Evolutionary conservation across 2,797 vertebrate species (phyloP).

Genomic region (Phataginus tetradactyla): DNA sequence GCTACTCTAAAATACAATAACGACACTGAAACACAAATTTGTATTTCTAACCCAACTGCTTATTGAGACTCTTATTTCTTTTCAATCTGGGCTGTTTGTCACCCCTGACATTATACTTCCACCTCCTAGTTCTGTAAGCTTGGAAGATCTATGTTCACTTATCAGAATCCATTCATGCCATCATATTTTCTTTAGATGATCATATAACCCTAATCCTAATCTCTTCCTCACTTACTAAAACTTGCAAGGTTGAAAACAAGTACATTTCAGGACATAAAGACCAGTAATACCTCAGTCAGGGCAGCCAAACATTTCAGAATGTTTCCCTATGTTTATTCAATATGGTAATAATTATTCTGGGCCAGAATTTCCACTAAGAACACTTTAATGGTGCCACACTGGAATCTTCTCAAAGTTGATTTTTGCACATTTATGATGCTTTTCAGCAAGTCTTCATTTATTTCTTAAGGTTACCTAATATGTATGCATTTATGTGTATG

Average conservation of each 20-base stretch:
- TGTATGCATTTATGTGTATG: background rate
- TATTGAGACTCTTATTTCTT: slow-evolving; percentile 13
- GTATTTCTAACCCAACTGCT: background rate
- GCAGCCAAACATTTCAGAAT: background rate
- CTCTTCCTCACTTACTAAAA: background rate
- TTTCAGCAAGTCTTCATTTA: background rate
- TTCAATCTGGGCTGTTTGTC: background rate
- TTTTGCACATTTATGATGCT: slow-evolving; percentile 15
- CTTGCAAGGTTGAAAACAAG: background rate
- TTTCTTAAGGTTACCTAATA: background rate
- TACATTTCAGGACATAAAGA: slow-evolving; percentile 41
- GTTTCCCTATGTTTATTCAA: background rate
- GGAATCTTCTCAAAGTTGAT: background rate
- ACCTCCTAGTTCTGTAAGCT: background rate
- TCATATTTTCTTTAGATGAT: background rate
- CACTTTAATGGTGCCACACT: background rate
- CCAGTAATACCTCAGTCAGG: background rate
- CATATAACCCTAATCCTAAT: background rate
- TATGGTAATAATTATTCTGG: background rate
- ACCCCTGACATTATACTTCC: background rate
- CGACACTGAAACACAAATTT: background rate
- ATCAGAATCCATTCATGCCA: background rate
- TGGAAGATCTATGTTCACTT: slow-evolving; percentile 23
- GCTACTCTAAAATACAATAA: slow-evolving; percentile 41
- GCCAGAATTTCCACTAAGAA: background rate